Base-by-base conservation (phyloP, 2,113 vertebrate species). In the Grus americana region DNA sequence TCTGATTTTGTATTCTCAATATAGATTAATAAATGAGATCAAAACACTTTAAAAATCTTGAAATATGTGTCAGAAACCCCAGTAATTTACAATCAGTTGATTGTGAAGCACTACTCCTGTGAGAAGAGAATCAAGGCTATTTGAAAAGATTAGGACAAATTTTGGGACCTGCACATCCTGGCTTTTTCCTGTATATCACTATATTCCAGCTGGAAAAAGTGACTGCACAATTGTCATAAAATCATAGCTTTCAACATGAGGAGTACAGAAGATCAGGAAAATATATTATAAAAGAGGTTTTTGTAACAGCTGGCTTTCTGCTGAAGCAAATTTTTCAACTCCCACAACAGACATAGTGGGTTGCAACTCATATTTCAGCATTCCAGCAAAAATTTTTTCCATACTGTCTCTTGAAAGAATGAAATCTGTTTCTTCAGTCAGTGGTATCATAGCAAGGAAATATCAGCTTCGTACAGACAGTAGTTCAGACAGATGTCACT, bases 291-390 rank as follows among this genome's bases (percentile, higher is more conserved):
- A 92, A 96, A 83, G 42, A 92, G 38, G 6, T 16, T 91, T 95
- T 79, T 88, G 14, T 78, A 95, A 86, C 87, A 96, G 78, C 91
- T 96, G 87, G 42, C 34, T 90, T 88, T 93, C 34, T 95, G 54
- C 62, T 91, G 55, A 92, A 91, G 74, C 76, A 88, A 96, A 76
- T 83, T 83, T 95, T 96, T 97, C 91, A 90, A 94, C 94, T 96
- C 95, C 94, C 95, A 95, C 89, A 91, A 83, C 62, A 95, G 89
- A 68, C 52, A 75, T 79, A 55, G 44, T 92, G 81, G 29, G 38
- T 54, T 92, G 78, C 36, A 93, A 91, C 70, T 96, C 86, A 62
- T 79, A 83, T 88, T 91, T 95, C 92, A 95, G 58, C 29, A 91
- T 92, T 85, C 58, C 42, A 78, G 70, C 3, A 46, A 38, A 13